phyloP scores from a whole-genome alignment of 2,797 vertebrate genomes.

The Delichon dasypus region DNA sequence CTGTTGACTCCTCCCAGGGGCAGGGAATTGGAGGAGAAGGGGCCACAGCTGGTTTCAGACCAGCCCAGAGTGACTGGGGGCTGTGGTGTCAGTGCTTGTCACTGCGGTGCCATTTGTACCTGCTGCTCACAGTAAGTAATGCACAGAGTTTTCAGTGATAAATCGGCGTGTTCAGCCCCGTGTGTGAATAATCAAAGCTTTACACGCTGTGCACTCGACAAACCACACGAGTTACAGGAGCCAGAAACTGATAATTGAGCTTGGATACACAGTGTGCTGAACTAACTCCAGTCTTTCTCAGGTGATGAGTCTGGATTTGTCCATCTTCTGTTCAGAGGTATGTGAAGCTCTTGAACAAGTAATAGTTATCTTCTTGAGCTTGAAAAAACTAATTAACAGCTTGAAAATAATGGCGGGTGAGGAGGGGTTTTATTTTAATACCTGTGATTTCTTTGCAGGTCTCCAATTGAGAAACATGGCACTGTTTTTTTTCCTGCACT shows the following conservation, averaged over 20 bases:
- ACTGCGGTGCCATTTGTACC: neutral
- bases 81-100: neutral
- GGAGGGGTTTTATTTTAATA: constrained; percentile 10
- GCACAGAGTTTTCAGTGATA: neutral
- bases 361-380: neutral
- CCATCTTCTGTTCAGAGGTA: constrained; percentile 38
- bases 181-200: neutral
- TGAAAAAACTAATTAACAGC: neutral
- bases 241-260: neutral
- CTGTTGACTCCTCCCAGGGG: neutral
- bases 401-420: neutral
- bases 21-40: neutral
- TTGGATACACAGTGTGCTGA: neutral
- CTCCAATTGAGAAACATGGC: constrained; percentile 96
- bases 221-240: neutral
- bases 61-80: neutral
- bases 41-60: neutral
- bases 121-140: neutral
- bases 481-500: constrained; percentile 95
- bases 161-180: neutral
- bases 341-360: neutral
- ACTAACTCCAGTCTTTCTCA: neutral
- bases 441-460: constrained; percentile 79
- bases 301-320: constrained; percentile 31
- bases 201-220: neutral